Conservation (phyloP, 2,797 vertebrate genomes). For the Melanogrammus aeglefinus region DNA sequence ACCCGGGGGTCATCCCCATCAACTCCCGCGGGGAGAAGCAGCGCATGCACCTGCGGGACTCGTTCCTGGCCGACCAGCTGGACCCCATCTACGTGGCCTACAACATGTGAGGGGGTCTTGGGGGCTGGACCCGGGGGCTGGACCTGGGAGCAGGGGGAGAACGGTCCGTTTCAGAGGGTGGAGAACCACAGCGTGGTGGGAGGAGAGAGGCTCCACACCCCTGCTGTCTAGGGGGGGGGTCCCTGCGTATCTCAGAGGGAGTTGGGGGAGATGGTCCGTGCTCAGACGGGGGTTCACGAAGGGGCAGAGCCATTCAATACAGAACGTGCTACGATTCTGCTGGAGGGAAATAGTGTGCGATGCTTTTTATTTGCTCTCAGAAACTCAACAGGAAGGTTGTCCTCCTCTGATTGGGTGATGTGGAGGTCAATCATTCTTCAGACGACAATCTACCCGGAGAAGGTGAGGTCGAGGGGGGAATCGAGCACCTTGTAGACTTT, state of each 20-base stretch:
- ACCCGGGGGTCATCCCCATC: conserved; percentile 96
- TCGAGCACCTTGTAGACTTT: conserved; percentile 42
- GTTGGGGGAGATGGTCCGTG: background rate
- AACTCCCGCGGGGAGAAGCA: conserved; percentile 99
- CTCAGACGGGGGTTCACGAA: background rate
- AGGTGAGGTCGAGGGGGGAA: background rate
- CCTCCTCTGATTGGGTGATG: background rate
- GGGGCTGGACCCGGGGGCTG: background rate
- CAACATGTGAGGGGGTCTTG: conserved; percentile 84
- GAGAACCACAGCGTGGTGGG: background rate
- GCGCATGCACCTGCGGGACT: conserved; percentile 97
- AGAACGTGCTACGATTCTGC: background rate
- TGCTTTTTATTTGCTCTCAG: background rate
- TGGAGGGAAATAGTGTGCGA: background rate
- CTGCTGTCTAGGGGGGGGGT: conserved; percentile 36
- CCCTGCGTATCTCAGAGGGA: conserved; percentile 51
- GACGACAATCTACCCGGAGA: background rate
- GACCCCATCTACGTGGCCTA: conserved; percentile 99
- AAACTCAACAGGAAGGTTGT: background rate
- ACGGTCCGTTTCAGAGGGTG: no score
- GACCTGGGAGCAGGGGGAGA: background rate
- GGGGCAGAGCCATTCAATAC: background rate
- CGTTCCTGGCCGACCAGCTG: conserved; percentile 94
- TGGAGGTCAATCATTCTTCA: conserved; percentile 9
- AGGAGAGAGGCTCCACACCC: conserved; percentile 8